Conservation (phyloP, 2,113 vertebrate species). For the Brachypteracias leptosomus region DNA sequence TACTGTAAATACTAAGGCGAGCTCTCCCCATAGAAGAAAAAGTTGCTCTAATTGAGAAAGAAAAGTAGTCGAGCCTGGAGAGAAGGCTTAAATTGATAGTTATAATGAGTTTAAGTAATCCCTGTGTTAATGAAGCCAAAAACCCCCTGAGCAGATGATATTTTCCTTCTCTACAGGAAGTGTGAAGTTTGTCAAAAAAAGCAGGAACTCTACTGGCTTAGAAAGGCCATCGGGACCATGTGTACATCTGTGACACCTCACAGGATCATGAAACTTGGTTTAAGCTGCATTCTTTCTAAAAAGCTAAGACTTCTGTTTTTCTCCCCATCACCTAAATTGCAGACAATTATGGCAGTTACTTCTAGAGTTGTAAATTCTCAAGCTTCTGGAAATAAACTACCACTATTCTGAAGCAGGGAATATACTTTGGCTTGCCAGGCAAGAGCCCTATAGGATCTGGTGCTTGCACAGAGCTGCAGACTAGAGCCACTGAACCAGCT, state of each 20-base stretch:
- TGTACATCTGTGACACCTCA: background rate
- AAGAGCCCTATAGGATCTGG: background rate
- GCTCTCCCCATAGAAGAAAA: background rate
- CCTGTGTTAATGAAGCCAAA: background rate
- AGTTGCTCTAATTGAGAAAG: background rate
- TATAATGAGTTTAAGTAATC: background rate
- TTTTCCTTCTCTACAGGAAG: background rate
- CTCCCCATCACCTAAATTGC: background rate
- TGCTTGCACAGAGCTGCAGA: background rate
- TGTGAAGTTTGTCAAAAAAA: background rate
- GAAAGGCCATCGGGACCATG: background rate
- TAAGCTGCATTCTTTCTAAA: background rate
- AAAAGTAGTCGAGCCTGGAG: background rate
- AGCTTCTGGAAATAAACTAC: background rate
- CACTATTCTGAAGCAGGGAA: background rate
- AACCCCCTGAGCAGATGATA: background rate
- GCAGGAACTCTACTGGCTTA: background rate
- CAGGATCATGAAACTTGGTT: background rate
- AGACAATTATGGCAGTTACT: background rate
- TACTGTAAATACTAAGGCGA: background rate
- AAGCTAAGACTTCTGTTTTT: background rate
- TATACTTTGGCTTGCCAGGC: background rate
- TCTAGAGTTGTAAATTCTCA: background rate
- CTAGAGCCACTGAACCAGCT: background rate
- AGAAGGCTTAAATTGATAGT: background rate